A percentile compares a stretch with the other conserved stretches of the same genome.
These are phyloP conservation scores for Drosophila pachea DNA, from an alignment of 1,140 invertebrate genomes.

Conservation along the genomic window DNA sequence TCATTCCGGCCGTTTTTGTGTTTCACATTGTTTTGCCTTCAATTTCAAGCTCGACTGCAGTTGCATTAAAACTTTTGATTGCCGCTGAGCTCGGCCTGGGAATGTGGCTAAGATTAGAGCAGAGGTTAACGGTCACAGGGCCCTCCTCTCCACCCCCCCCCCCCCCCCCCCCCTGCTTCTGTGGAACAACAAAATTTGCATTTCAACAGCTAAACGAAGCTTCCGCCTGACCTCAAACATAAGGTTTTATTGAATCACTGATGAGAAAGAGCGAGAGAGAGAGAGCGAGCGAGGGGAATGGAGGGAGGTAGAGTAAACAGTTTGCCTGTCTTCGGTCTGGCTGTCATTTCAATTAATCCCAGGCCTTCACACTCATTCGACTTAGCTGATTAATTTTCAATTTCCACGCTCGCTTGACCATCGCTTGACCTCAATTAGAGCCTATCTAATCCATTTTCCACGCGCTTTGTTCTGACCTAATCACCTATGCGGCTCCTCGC, in stretches of 20 bases:
- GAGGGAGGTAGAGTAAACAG: too few relatives aligned
- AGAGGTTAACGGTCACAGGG: constrained; percentile 15
- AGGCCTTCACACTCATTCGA: constrained; percentile 16
- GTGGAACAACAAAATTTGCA: background rate
- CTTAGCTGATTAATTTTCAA: constrained; percentile 1
- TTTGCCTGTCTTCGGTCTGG: background rate
- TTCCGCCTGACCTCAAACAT: too few relatives aligned
- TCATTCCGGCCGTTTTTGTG: constrained; percentile 30
- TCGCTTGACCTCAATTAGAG: constrained; percentile 70
- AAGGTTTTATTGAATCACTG: too few relatives aligned
- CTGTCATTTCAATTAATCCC: constrained; percentile 12
- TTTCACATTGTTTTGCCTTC: constrained; percentile 45
- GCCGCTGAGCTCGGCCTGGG: constrained; percentile 45
- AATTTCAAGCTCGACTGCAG: constrained; percentile 61
- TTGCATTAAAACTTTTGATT: constrained; percentile 74
- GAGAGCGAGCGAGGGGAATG: too few relatives aligned
- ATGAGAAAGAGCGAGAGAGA: too few relatives aligned
- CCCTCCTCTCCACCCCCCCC: background rate
- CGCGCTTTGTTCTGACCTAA: constrained; percentile 58
- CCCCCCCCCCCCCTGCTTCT: background rate
- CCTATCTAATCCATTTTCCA: constrained; percentile 62
- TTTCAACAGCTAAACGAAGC: constrained; percentile 7
- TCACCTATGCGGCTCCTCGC: constrained; percentile 50
- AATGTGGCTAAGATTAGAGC: constrained; percentile 33
- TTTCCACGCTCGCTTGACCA: constrained; percentile 25